Evolutionary conservation across 2,888 invertebrate species (phyloP).

Genomic region (Anoplius nigerrimus): DNA sequence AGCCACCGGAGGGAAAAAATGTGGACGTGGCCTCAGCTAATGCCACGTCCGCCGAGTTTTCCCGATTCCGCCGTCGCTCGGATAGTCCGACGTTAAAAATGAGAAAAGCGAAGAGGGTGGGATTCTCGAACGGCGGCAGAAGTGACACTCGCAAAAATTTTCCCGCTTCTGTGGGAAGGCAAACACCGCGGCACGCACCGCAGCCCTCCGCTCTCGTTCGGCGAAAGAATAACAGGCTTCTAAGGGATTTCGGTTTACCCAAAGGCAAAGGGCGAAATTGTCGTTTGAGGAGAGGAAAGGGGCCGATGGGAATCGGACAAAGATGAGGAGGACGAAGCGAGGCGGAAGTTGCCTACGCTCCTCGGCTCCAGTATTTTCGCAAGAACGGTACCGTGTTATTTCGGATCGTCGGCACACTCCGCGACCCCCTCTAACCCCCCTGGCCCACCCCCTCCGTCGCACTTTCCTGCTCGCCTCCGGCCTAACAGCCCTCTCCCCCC

Average conservation of each 20-base stretch:
- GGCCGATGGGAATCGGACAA: constrained; percentile 4
- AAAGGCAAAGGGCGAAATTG: constrained; percentile 29
- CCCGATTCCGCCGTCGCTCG: too few relatives aligned
- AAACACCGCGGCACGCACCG: constrained; percentile 12
- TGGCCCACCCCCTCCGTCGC: too few relatives aligned
- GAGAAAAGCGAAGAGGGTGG: constrained; percentile 10
- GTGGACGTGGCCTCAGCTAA: too few relatives aligned
- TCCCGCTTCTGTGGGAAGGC: constrained; percentile 17
- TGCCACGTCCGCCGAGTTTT: too few relatives aligned
- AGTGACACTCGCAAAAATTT: constrained; percentile 9
- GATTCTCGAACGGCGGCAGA: not conserved
- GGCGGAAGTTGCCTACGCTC: not conserved
- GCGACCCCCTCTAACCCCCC: too few relatives aligned
- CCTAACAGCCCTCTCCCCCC: not conserved
- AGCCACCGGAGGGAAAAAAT: too few relatives aligned
- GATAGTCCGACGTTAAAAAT: too few relatives aligned
- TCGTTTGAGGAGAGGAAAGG: constrained; percentile 10
- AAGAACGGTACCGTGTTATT: constrained; percentile 43
- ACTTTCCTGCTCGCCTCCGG: not conserved
- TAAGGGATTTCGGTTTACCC: constrained; percentile 30
- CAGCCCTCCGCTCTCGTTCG: not conserved
- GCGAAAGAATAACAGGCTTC: constrained; percentile 22
- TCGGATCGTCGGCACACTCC: constrained; percentile 11
- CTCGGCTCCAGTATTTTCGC: constrained; percentile 27
- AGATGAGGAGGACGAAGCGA: not conserved